Base-by-base conservation (phyloP, 2,888 invertebrate genomes). In the Drosophila glabriapex region DNA sequence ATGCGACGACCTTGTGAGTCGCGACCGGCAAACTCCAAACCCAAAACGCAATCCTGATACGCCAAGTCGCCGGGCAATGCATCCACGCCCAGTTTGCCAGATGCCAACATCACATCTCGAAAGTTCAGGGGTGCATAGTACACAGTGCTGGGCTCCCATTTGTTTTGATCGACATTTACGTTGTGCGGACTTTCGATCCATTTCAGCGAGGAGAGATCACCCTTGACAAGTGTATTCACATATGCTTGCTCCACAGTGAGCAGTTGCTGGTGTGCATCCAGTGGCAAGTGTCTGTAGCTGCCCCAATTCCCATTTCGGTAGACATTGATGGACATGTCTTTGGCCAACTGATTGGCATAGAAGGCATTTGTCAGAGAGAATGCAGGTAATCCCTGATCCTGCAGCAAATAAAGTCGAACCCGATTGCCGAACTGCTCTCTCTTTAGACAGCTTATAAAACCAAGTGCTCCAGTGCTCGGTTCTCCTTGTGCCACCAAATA, bases 41-140 rank as follows among this genome's bases (percentile, higher is more conserved):
- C 99, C 63, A 99, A 95, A 83, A 99, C 97, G 93, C 99, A 99
- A 84, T 99, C 99, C 93, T 95, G 95, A 71, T 96, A 96, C 49
- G 97, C 97, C 74, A 97, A 94, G 91, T 97, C 95, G 69, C 98
- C 98, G 22, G 99, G 99, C 72, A 99, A 95, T 49, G 99, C 98
- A 94, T 99, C 99, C 29, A 98, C 98, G 60, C 99, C 97, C 71
- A 99, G 95, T 94, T 99, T 99, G 82, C 99, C 99, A 31, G 98
- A 98, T 49, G 99, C 99, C 91, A 99, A 94, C 99, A 99, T 99
- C 82, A 99, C 96, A 94, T 99, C 99, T 80, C 99, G 96, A 96
- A 99, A 99, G 94, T 99, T 99, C 67, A 99, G 95, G 28, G 99
- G 97, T 6, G 98, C 97, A 94, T 97, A 99, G 93, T 98, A 97